Conservation (phyloP, 92 coral and sea anemone species). For the Epizoanthus illoricatus region DNA sequence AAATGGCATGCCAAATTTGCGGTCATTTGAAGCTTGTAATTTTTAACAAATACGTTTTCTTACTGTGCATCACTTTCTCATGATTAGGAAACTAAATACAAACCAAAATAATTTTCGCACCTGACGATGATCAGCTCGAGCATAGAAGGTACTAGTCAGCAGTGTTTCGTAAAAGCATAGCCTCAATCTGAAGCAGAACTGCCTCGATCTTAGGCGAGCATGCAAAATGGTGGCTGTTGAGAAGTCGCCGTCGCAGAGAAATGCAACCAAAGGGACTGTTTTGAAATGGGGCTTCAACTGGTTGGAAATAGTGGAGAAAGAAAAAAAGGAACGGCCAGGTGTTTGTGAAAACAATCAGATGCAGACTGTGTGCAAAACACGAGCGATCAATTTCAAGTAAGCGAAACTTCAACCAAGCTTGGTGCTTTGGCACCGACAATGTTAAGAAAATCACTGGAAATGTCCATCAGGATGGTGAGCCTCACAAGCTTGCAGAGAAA, state of each 20-base stretch:
- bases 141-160: slow-evolving; percentile 9
- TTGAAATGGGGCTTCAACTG: slow-evolving; percentile 50
- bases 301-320: slow-evolving; percentile 62
- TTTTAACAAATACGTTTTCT: no score
- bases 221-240: background rate
- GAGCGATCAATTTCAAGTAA: slow-evolving; percentile 46
- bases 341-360: slow-evolving; percentile 52
- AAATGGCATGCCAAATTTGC: no score
- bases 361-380: slow-evolving; percentile 57
- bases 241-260: slow-evolving; percentile 20
- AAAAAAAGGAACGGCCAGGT: slow-evolving; percentile 48
- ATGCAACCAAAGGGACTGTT: slow-evolving; percentile 52
- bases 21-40: no score
- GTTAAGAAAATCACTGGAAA: slow-evolving; percentile 48
- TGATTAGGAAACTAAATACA: no score
- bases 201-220: slow-evolving; percentile 4
- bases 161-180: slow-evolving; percentile 1
- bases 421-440: slow-evolving; percentile 44
- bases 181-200: slow-evolving; percentile 10
- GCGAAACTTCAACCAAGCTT: slow-evolving; percentile 57
- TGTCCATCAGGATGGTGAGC: slow-evolving; percentile 50
- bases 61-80: no score
- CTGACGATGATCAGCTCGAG: no score
- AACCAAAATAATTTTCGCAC: no score
- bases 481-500: slow-evolving; percentile 40